Percentiles rank a stretch among this genome's conserved stretches.
Conservation (phyloP, 2,888 invertebrate species). For the Pherbina coryleti region DNA sequence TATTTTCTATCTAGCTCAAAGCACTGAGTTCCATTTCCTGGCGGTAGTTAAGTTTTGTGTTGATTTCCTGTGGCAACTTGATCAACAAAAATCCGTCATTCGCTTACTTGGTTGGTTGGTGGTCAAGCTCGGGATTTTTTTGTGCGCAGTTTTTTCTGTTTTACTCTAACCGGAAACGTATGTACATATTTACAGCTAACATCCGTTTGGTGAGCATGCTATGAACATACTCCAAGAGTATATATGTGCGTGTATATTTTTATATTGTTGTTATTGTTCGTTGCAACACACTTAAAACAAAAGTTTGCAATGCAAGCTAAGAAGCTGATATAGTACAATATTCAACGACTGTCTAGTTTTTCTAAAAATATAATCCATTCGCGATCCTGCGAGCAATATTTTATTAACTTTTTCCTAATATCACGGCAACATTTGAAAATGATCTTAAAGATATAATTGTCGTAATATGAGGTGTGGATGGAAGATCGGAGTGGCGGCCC, state of each 20-base stretch:
- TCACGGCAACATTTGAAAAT: no score
- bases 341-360: no score
- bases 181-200: not conserved
- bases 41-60: constrained; percentile 21
- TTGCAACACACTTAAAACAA: not conserved
- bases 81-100: constrained; percentile 7
- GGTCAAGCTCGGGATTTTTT: not conserved
- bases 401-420: no score
- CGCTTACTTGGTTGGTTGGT: not conserved
- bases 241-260: not conserved
- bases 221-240: not conserved
- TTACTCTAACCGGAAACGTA: not conserved
- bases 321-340: no score
- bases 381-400: no score
- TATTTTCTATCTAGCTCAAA: not conserved
- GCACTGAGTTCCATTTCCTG: constrained; percentile 9
- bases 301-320: no score
- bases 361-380: no score
- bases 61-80: constrained; percentile 17
- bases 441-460: no score
- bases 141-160: not conserved
- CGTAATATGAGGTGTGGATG: no score
- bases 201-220: not conserved
- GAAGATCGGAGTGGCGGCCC: no score
- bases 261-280: not conserved